phyloP scores from a whole-genome alignment of 2,888 invertebrate species.

The Epistrophella euchroma region DNA sequence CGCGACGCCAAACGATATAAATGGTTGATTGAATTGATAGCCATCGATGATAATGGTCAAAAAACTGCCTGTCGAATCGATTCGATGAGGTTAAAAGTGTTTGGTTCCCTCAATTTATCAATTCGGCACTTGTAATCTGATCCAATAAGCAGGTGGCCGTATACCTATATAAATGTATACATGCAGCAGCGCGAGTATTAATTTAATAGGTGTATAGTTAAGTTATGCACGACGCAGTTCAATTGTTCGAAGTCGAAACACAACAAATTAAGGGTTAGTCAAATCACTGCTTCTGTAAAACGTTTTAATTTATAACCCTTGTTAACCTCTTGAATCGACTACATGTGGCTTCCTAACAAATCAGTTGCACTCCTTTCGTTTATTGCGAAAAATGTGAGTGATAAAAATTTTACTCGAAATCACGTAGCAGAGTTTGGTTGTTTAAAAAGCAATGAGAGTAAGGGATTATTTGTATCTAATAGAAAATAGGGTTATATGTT shows the following conservation, averaged over 20 bases:
- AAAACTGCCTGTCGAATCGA: constrained; percentile 27
- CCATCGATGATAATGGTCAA: constrained; percentile 44
- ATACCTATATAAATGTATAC: background rate
- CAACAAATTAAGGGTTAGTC: constrained; percentile 39
- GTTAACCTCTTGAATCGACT: background rate
- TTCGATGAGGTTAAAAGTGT: constrained; percentile 66
- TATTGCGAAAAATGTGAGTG: background rate
- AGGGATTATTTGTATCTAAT: background rate
- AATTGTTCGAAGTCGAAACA: constrained; percentile 64
- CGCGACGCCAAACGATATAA: constrained; percentile 43
- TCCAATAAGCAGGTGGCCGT: constrained; percentile 62
- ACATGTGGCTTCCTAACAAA: constrained; percentile 29
- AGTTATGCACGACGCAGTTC: constrained; percentile 44
- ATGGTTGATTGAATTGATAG: constrained; percentile 71
- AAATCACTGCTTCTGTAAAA: constrained; percentile 59
- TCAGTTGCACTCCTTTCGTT: constrained; percentile 4
- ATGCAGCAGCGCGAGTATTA: constrained; percentile 8
- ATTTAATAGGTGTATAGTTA: constrained; percentile 6
- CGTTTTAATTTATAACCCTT: constrained; percentile 41
- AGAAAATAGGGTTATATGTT: no score
- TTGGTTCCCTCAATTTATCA: constrained; percentile 55
- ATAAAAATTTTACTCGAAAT: background rate
- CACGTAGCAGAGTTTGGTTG: background rate
- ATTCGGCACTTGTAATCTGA: constrained; percentile 72
- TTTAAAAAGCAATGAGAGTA: background rate